Evolutionary conservation across 1,140 invertebrate species (phyloP), one percentile per base, ranked within the genome.

Genomic region (Tetraneura akinire): DNA sequence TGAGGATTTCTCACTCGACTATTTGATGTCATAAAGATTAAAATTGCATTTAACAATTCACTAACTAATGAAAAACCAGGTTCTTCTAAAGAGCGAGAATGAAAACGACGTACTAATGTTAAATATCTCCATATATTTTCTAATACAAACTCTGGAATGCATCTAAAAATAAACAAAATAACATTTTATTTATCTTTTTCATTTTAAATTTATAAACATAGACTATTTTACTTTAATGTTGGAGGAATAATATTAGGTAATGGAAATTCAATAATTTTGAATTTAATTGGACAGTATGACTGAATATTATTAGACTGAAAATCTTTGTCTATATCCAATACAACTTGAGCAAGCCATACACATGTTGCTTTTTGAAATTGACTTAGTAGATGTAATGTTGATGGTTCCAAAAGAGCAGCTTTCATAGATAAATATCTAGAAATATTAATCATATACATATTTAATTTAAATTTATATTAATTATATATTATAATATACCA

Each of bases 1-100:
- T 98, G 96, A 23, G 96, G 97, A 88, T 98, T 98, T 83, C 93
- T 93, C 66, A 96, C 91, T 70, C 93, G 87, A 9, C 90, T 76
- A 71, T 83, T 84, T 1, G 82, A 88, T 11, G 89, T 89, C 90
- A 91, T 91, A 82, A 89, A 91, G 6, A 90, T 86, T 6, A 91
- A 83, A 49, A 91, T 86, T 53, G 90, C 88, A 1, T 92, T 94
- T 82, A 98, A 89, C 64, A 97, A 87, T 0, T 92, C 90, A 84
- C 91, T 88, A 80, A 94, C 84, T 82, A 91, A 86, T 2, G 86
- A 86, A 45, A 87, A 86, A 18, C 90, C 87, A 80, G 90, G 86
- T 57, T 91, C 88, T 83, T 92, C 91, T 51, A 91, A 86, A 84
- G 86, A 85, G 86, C 86, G 86, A 83, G 88, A 86, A 86, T 87